phyloP scores from a whole-genome alignment of 2,888 invertebrate genomes.

The Cephus runcator region DNA sequence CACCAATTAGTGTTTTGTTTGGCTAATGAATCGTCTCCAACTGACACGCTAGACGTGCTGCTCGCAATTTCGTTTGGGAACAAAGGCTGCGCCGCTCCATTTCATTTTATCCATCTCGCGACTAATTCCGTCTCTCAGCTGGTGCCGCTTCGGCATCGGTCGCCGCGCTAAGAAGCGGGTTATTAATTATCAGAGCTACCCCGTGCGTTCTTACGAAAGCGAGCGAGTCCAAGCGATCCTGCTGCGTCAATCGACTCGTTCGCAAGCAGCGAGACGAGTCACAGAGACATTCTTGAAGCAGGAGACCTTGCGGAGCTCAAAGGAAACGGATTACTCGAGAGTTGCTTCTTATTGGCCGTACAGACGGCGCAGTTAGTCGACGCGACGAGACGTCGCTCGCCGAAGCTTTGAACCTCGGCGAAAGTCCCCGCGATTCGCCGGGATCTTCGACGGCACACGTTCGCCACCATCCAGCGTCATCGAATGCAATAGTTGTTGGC shows the following conservation, averaged over 20 bases:
- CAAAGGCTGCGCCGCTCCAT: background rate
- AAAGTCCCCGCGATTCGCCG: too few relatives aligned
- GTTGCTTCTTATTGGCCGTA: slow-evolving; percentile 35
- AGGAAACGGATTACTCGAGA: slow-evolving; percentile 33
- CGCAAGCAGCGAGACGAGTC: slow-evolving; percentile 25
- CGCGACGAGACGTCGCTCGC: background rate
- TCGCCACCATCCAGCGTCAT: too few relatives aligned
- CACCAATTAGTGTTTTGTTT: slow-evolving; percentile 56
- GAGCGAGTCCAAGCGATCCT: background rate
- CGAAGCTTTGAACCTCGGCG: background rate
- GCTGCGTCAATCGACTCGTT: too few relatives aligned
- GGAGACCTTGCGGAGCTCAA: slow-evolving; percentile 3
- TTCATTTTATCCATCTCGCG: too few relatives aligned
- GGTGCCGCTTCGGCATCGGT: too few relatives aligned
- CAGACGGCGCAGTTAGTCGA: background rate
- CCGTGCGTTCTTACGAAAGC: slow-evolving; percentile 1
- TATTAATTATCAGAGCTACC: slow-evolving; percentile 49
- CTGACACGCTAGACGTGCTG: background rate
- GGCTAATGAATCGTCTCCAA: slow-evolving; percentile 44
- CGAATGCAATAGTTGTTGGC: too few relatives aligned
- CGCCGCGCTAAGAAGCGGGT: slow-evolving; percentile 42
- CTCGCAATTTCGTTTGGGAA: background rate
- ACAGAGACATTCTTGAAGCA: slow-evolving; percentile 34
- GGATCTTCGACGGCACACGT: too few relatives aligned
- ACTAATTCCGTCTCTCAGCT: too few relatives aligned